phyloP scores from a whole-genome alignment of 2,797 vertebrate genomes.

The Novumbra hubbsi region DNA sequence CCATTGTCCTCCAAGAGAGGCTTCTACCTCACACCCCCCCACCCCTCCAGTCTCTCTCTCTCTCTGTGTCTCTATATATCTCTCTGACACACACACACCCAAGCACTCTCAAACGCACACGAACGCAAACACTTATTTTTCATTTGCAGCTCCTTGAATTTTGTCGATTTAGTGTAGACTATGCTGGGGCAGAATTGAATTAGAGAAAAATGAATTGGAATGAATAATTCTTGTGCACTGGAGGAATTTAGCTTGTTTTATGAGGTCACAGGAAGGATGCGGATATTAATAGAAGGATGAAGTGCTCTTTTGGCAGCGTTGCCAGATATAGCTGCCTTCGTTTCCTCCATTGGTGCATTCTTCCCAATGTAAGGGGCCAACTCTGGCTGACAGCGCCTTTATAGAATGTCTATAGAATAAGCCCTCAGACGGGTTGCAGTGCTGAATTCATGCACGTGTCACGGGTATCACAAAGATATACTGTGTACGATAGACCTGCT shows the following conservation, averaged over 20 bases:
- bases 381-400: background rate
- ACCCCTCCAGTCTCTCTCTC: background rate
- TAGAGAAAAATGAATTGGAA: slow-evolving; percentile 33
- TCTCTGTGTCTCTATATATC: slow-evolving; percentile 18
- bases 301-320: slow-evolving; percentile 43
- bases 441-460: background rate
- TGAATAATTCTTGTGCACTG: background rate
- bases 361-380: background rate
- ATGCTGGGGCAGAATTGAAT: background rate
- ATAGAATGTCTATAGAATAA: background rate
- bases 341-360: slow-evolving; percentile 2
- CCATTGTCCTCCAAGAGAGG: background rate
- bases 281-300: slow-evolving; percentile 41
- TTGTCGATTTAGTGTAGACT: background rate
- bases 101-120: background rate
- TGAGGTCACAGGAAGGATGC: slow-evolving; percentile 50
- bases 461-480: background rate
- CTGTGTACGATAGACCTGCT: background rate
- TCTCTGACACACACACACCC: slow-evolving; percentile 31
- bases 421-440: background rate
- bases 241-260: slow-evolving; percentile 35
- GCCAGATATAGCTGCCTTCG: slow-evolving; percentile 9
- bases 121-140: slow-evolving; percentile 5
- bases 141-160: slow-evolving; percentile 5
- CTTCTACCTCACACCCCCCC: background rate